phyloP scores from a whole-genome alignment of 2,797 vertebrate genomes.

The Fratercula arctica region DNA sequence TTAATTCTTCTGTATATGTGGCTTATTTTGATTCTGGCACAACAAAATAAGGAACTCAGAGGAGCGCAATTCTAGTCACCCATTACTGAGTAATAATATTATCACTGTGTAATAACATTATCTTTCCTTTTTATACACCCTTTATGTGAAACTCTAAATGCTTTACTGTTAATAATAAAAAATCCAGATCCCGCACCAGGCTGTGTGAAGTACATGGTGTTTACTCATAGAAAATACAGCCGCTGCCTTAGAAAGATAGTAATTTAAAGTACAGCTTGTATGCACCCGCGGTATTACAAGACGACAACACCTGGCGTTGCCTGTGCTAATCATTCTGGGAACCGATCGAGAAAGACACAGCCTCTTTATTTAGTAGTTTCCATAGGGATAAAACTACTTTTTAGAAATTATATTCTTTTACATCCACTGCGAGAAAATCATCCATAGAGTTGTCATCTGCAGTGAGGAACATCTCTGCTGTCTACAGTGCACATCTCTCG shows the following conservation, averaged over 20 bases:
- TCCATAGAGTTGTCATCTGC: background rate
- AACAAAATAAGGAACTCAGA: background rate
- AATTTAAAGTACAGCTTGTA: background rate
- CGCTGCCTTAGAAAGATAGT: background rate
- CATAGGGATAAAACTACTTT: slow-evolving; percentile 16
- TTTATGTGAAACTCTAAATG: background rate
- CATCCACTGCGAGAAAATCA: background rate
- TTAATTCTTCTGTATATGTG: background rate
- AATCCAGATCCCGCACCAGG: background rate
- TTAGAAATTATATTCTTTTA: slow-evolving; percentile 26
- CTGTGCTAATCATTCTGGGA: background rate
- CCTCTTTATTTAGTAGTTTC: slow-evolving; percentile 23
- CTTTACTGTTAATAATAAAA: background rate
- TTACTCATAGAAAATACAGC: slow-evolving; percentile 15
- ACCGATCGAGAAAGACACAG: background rate
- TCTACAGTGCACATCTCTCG: background rate
- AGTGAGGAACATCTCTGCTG: slow-evolving; percentile 38
- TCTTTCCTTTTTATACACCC: background rate
- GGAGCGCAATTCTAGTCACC: background rate
- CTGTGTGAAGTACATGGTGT: background rate
- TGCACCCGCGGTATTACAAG: background rate
- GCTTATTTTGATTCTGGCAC: background rate
- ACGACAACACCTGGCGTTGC: background rate
- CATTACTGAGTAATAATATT: background rate
- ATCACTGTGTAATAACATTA: background rate